A percentile compares a stretch with the other conserved stretches of the same genome.
These are phyloP conservation scores for Scyliorhinus canicula DNA, from an alignment of 2,797 vertebrate species.

Conservation along the genomic window DNA sequence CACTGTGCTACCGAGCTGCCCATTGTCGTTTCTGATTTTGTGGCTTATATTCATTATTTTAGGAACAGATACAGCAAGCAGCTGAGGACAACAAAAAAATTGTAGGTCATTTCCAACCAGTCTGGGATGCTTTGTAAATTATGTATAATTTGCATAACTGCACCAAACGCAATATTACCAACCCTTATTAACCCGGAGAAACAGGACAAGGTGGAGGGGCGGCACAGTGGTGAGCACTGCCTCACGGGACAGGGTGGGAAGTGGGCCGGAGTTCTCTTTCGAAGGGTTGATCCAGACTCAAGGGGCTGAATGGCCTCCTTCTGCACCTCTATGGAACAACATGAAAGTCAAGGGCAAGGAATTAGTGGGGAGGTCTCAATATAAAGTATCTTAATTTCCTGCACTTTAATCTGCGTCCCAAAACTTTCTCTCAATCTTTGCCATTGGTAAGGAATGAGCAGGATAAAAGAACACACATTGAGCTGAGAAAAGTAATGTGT, in stretches of 20 bases:
- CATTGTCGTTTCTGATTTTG: neutral
- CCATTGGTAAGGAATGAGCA: neutral
- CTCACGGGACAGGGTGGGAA: no score
- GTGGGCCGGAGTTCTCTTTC: no score
- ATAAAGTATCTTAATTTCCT: neutral
- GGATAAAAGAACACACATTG: neutral
- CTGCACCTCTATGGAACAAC: no score
- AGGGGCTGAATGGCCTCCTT: no score
- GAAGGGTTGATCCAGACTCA: no score
- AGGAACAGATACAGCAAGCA: neutral
- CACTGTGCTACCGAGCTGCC: no score
- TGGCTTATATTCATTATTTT: neutral
- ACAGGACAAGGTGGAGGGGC: no score
- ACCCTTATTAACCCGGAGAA: neutral
- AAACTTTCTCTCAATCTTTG: neutral
- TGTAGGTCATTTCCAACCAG: neutral
- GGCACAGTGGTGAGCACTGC: no score
- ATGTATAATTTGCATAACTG: neutral
- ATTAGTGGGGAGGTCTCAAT: neutral
- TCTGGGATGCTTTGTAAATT: neutral
- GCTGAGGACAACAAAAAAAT: neutral
- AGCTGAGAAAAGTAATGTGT: neutral
- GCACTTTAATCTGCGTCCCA: neutral
- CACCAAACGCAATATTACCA: neutral
- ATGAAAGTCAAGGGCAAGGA: neutral